phyloP scores from a whole-genome alignment of 2,797 vertebrate genomes.

The Gadopsis bispinosus region DNA sequence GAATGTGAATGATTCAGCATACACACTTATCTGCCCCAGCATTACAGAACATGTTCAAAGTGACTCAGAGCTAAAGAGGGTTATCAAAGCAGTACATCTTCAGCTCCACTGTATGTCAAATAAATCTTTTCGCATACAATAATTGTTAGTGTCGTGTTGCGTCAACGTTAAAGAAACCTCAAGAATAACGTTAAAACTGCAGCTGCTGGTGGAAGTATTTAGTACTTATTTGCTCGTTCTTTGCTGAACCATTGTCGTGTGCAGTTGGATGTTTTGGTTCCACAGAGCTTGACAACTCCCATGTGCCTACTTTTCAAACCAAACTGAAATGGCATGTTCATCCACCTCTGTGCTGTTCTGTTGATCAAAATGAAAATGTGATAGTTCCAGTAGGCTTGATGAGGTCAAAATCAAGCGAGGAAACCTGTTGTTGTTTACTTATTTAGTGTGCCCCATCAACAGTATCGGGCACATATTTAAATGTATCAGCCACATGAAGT shows the following conservation, averaged over 20 bases:
- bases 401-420: background rate
- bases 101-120: background rate
- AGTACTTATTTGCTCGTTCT: background rate
- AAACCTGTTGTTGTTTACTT: background rate
- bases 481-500: background rate
- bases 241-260: background rate
- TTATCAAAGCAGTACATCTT: background rate
- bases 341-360: no score
- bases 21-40: background rate
- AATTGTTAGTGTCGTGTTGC: background rate
- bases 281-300: background rate
- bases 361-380: no score
- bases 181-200: background rate
- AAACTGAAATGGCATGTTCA: background rate
- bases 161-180: background rate
- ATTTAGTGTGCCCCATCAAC: background rate
- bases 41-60: background rate
- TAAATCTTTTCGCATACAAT: background rate
- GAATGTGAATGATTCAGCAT: background rate
- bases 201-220: background rate
- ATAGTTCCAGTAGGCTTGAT: background rate
- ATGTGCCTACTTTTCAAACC: background rate
- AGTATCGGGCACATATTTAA: background rate
- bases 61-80: background rate
- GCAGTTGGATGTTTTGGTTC: background rate